phyloP scores from a whole-genome alignment of 2,888 invertebrate species.

The Nomada ruficornis region DNA sequence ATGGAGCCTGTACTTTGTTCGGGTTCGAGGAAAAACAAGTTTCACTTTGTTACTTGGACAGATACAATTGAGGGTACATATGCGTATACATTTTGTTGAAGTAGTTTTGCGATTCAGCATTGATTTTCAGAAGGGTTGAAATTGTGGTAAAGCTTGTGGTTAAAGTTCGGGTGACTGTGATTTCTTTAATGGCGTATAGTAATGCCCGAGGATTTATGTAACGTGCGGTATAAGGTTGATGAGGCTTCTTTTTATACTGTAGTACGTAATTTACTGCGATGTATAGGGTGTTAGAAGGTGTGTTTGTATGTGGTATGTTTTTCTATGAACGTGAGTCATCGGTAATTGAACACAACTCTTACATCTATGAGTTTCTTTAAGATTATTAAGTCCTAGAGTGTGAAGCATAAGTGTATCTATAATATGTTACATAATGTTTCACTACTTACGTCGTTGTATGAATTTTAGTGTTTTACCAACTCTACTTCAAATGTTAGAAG shows the following conservation, averaged over 20 bases:
- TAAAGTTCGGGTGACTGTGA: too few relatives aligned
- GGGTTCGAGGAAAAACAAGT: too few relatives aligned
- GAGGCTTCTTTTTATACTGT: not conserved
- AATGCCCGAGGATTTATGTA: too few relatives aligned
- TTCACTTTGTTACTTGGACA: too few relatives aligned
- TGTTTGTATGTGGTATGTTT: not conserved
- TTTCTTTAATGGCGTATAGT: too few relatives aligned
- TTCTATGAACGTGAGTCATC: constrained; percentile 1
- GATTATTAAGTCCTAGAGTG: not conserved
- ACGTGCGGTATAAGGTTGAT: not conserved
- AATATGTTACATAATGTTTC: not conserved
- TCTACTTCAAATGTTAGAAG: too few relatives aligned
- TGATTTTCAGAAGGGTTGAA: too few relatives aligned
- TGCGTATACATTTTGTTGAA: too few relatives aligned
- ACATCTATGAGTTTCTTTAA: not conserved
- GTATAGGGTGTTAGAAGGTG: not conserved
- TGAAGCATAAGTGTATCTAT: not conserved
- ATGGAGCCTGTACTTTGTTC: too few relatives aligned
- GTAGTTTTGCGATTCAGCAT: too few relatives aligned
- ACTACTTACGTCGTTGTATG: not conserved
- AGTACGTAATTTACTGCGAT: not conserved
- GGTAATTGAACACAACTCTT: not conserved
- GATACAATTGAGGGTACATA: too few relatives aligned
- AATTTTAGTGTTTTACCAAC: not conserved
- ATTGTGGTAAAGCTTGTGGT: too few relatives aligned